A percentile compares a stretch with the other conserved stretches of the same genome.
Evolutionary conservation across 2,888 invertebrate genomes (phyloP).

Genomic region (Epirrhoe alternata): DNA sequence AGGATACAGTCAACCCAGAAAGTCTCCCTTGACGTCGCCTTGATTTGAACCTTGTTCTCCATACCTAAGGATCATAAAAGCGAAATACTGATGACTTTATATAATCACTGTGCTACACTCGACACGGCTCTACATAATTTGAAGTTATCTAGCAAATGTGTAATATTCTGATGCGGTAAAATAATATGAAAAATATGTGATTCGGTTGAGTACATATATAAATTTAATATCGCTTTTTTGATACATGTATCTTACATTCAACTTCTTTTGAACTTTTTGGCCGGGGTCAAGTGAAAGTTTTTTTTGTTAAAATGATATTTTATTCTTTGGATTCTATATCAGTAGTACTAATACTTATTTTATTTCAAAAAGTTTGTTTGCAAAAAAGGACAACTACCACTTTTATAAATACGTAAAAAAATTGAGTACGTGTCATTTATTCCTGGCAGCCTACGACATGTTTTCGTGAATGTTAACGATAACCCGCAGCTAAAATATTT

Average conservation of each 20-base stretch:
- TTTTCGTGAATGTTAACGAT: slow-evolving; percentile 38
- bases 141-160: slow-evolving; percentile 6
- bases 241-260: too few species aligned
- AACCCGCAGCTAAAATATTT: slow-evolving; percentile 51
- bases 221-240: neutral
- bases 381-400: too few species aligned
- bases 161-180: slow-evolving; percentile 6
- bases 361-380: too few species aligned
- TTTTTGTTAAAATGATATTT: too few species aligned
- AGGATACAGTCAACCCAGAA: slow-evolving; percentile 31
- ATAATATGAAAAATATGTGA: slow-evolving; percentile 4
- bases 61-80: neutral
- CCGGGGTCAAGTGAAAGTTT: too few species aligned
- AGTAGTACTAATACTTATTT: too few species aligned
- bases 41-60: slow-evolving; percentile 17
- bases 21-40: slow-evolving; percentile 21
- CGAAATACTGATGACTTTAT: slow-evolving; percentile 17
- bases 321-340: too few species aligned
- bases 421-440: slow-evolving; percentile 13
- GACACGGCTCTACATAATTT: slow-evolving; percentile 16
- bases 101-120: slow-evolving; percentile 14
- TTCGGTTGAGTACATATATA: neutral
- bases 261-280: too few species aligned
- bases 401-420: neutral
- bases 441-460: slow-evolving; percentile 25